Percentiles rank a stretch among this genome's conserved stretches.
Evolutionary conservation across 1,140 invertebrate species (phyloP).

Genomic region (Centruroides sculpturatus): DNA sequence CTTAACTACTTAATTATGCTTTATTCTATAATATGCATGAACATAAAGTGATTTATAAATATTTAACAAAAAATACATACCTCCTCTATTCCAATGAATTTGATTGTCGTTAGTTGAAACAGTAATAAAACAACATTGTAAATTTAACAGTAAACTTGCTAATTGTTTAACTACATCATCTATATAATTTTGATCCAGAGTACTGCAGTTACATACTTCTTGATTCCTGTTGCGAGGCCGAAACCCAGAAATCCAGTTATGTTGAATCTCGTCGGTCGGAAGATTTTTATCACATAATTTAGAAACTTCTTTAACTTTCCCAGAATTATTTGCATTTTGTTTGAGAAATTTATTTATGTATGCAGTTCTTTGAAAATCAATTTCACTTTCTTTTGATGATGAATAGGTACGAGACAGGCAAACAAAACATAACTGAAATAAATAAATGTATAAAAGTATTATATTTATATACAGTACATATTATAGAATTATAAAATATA

Average conservation of each 20-base stretch:
- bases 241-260: conserved; percentile 32
- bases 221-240: conserved; percentile 48
- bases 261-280: not conserved
- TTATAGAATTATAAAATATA: too few species aligned
- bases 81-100: conserved; percentile 47
- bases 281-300: too few species aligned
- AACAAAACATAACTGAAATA: conserved; percentile 50
- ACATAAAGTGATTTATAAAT: too few species aligned
- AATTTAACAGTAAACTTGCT: conserved; percentile 35
- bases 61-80: conserved; percentile 19
- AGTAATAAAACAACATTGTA: conserved; percentile 27
- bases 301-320: too few species aligned
- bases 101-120: conserved; percentile 19
- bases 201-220: conserved; percentile 69
- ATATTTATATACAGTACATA: too few species aligned
- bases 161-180: conserved; percentile 46
- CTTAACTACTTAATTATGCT: too few species aligned
- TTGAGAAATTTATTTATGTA: conserved; percentile 1
- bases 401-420: conserved; percentile 40
- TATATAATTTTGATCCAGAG: conserved; percentile 51
- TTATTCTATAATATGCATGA: too few species aligned
- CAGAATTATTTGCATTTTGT: not conserved
- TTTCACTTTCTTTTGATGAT: conserved; percentile 12
- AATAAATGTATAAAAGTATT: not conserved
- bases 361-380: conserved; percentile 17